These are phyloP conservation scores for Anguilla obscura DNA, from an alignment of 2,797 vertebrate genomes.

Conservation along the genomic window DNA sequence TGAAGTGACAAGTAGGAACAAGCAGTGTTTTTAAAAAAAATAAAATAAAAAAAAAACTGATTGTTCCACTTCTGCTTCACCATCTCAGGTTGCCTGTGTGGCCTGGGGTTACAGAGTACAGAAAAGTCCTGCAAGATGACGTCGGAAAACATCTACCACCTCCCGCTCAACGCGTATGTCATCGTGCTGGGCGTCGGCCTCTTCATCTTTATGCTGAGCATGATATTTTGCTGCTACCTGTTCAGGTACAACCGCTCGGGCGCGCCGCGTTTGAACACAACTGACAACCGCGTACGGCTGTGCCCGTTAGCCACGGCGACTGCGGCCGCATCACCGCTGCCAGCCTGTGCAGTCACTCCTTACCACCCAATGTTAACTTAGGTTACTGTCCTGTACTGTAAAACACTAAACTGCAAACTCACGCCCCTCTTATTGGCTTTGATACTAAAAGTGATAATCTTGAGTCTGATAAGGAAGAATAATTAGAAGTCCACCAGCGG, in stretches of 20 bases:
- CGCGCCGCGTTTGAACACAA: neutral
- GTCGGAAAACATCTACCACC: conserved; percentile 73
- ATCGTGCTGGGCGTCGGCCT: conserved; percentile 81
- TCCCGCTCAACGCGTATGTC: conserved; percentile 80
- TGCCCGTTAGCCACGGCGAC: neutral
- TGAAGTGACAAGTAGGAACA: neutral
- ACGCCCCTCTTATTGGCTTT: neutral
- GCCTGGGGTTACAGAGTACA: conserved; percentile 72
- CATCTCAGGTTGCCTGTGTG: conserved; percentile 74
- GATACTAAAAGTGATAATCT: neutral
- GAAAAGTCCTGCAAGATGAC: conserved; percentile 77
- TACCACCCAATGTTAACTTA: neutral
- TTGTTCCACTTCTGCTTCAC: conserved; percentile 5
- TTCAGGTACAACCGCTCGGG: conserved; percentile 67
- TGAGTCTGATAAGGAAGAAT: neutral
- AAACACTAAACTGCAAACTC: no score
- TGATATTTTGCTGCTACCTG: conserved; percentile 84
- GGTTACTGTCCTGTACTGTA: neutral
- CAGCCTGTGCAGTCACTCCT: neutral
- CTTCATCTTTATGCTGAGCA: conserved; percentile 82
- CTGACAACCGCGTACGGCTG: neutral
- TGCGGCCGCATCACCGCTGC: neutral
- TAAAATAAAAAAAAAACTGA: neutral
- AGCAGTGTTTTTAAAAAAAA: neutral
- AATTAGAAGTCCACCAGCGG: neutral